Conservation (phyloP, 2,888 invertebrate species). For the Lycophotia porphyrea region DNA sequence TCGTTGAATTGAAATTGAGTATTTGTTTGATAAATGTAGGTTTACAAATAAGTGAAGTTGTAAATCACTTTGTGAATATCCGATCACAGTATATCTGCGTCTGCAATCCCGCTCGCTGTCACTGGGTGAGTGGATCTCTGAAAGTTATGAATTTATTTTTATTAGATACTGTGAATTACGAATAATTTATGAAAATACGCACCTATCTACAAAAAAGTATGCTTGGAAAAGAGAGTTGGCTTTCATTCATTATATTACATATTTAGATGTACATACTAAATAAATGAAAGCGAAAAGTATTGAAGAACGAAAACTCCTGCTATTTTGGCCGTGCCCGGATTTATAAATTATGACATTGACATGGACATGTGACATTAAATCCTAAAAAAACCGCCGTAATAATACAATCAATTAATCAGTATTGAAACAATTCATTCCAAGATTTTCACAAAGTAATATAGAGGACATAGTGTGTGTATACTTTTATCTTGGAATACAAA, state of each 20-base stretch:
- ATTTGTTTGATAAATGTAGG: slow-evolving; percentile 53
- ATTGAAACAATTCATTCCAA: neutral
- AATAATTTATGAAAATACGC: neutral
- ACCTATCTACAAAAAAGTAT: neutral
- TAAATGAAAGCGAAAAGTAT: neutral
- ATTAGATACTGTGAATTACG: neutral
- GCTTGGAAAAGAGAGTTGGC: neutral
- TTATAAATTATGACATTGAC: too few species aligned
- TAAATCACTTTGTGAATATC: slow-evolving; percentile 56
- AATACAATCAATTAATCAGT: neutral
- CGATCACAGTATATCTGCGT: slow-evolving; percentile 37
- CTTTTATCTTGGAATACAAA: neutral
- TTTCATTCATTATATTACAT: neutral
- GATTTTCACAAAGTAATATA: neutral
- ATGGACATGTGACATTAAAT: too few species aligned
- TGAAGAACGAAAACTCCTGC: neutral
- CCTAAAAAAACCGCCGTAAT: neutral
- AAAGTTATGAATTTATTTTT: slow-evolving; percentile 16
- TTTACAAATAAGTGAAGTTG: slow-evolving; percentile 36
- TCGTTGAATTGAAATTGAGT: slow-evolving; percentile 46
- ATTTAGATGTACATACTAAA: neutral
- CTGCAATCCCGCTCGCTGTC: slow-evolving; percentile 17
- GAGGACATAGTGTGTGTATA: neutral
- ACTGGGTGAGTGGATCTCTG: slow-evolving; percentile 5
- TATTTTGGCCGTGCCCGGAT: neutral